Conservation (phyloP, 2,797 vertebrate genomes). For the Brachyrhaphis roseni region DNA sequence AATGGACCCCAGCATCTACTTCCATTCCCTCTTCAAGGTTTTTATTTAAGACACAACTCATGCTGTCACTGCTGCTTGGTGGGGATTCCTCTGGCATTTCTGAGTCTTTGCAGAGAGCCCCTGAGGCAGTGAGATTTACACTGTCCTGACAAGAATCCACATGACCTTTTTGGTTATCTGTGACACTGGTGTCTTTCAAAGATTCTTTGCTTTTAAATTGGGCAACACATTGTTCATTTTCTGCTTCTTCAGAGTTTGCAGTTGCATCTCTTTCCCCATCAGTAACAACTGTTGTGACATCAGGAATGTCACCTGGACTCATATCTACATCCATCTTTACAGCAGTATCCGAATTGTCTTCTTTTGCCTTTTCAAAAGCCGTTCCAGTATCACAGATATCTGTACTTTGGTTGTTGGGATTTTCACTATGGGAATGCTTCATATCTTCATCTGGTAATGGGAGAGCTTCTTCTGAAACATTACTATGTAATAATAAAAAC, state of each 20-base stretch:
- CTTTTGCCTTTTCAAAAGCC: conserved; percentile 18
- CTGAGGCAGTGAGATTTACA: not conserved
- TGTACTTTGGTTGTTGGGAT: not conserved
- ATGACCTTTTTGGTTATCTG: conserved; percentile 12
- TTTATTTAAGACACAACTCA: not conserved
- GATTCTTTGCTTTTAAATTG: not conserved
- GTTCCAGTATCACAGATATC: conserved; percentile 19
- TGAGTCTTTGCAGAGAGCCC: not conserved
- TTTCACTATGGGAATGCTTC: not conserved
- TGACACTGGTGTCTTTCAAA: not conserved
- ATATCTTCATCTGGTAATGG: conserved; percentile 12
- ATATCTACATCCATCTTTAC: conserved; percentile 39
- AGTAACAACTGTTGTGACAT: conserved; percentile 5
- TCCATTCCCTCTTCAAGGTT: conserved; percentile 16
- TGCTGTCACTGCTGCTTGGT: conserved; percentile 6
- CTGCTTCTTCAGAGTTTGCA: conserved; percentile 8
- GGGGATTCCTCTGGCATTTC: not conserved
- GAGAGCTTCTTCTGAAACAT: not conserved
- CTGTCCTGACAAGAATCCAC: conserved; percentile 8
- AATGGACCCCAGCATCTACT: conserved; percentile 10
- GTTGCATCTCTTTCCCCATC: conserved; percentile 6
- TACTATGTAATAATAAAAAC: conserved; percentile 20
- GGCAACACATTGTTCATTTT: conserved; percentile 13
- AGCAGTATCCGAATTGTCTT: conserved; percentile 19
- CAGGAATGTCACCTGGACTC: conserved; percentile 11